A percentile compares a stretch with the other conserved stretches of the same genome.
Conservation (phyloP, 1,140 invertebrate species). For the Ostrea denselamellosa region DNA sequence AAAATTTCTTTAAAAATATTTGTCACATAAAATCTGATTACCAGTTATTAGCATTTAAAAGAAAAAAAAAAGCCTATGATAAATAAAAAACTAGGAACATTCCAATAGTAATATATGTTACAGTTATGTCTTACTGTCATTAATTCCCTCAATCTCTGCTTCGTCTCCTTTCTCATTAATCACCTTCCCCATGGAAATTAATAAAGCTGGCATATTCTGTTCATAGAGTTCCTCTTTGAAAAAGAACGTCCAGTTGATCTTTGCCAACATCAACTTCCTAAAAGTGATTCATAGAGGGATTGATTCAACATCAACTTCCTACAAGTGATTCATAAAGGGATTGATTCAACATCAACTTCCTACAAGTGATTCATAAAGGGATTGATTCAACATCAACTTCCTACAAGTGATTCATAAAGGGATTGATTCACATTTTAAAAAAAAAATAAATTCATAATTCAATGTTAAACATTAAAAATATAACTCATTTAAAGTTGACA, state of each 20-base stretch:
- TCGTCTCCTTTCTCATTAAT: slow-evolving; percentile 44
- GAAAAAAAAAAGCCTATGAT: no score
- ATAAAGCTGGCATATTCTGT: slow-evolving; percentile 58
- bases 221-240: slow-evolving; percentile 64
- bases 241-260: slow-evolving; percentile 75
- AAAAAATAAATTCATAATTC: no score
- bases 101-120: no score
- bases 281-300: neutral
- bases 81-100: no score
- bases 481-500: no score
- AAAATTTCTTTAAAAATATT: no score
- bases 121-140: neutral
- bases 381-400: slow-evolving; percentile 70
- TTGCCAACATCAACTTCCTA: slow-evolving; percentile 72
- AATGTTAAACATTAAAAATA: no score
- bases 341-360: slow-evolving; percentile 63
- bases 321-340: no score
- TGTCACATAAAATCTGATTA: no score
- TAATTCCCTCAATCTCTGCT: neutral
- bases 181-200: slow-evolving; percentile 58
- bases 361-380: slow-evolving; percentile 54
- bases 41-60: no score
- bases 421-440: no score
- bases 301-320: no score
- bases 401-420: slow-evolving; percentile 51